A percentile compares a stretch with the other conserved stretches of the same genome.
phyloP scores from a whole-genome alignment of 2,797 vertebrate species.

The Oreortyx pictus region DNA sequence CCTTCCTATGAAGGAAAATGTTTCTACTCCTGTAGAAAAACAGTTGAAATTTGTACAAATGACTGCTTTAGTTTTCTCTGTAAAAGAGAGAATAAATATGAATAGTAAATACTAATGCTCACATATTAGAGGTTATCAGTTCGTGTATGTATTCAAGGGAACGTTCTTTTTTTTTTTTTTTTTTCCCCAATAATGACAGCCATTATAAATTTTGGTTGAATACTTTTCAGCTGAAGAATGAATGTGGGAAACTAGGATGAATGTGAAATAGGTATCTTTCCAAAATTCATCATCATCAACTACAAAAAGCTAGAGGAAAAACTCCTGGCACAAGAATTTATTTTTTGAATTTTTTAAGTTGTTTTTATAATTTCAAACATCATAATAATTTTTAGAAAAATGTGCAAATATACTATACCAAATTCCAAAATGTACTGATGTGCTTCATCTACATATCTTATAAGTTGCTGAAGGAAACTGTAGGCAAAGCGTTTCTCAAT shows the following conservation, averaged over 20 bases:
- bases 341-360: neutral
- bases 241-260: neutral
- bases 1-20: too few species aligned
- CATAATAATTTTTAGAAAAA: neutral
- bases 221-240: neutral
- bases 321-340: neutral
- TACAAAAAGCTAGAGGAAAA: neutral
- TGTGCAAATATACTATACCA: constrained; percentile 76
- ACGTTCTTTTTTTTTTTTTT: neutral
- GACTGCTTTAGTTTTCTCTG: neutral
- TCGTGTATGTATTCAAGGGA: neutral
- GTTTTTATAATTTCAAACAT: neutral
- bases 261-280: neutral
- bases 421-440: constrained; percentile 93
- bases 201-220: neutral
- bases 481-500: constrained; percentile 97
- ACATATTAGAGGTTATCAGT: neutral
- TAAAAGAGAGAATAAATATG: neutral
- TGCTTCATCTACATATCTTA: constrained; percentile 92
- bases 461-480: constrained; percentile 94
- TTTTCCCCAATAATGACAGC: neutral
- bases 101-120: neutral
- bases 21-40: neutral
- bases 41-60: neutral
- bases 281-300: neutral